Base-by-base conservation (phyloP, 2,888 invertebrate species). In the Rhagonycha lutea region DNA sequence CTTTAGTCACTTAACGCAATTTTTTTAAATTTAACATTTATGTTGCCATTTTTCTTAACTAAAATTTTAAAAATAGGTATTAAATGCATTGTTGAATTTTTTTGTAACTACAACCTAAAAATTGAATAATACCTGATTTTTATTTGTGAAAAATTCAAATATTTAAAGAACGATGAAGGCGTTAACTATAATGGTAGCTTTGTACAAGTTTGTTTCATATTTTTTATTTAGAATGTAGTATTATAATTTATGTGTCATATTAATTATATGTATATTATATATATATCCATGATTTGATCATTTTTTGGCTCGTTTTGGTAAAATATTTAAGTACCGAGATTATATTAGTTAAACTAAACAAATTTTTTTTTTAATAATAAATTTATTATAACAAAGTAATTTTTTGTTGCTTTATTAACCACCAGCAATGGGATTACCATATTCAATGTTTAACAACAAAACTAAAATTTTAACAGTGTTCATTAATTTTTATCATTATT, bases 211-310 rank as follows among this genome's bases (percentile, higher is more conserved):
- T 73, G 65, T 73, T 75, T 74, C 63, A 47, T 71, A 68, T 72
- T 63, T 72, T 62, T 73, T 76, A 73, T 32, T 70, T 78, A 76
- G 76, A 70, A 18, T 62, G 61, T 76, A 76, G 68, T 68, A 60
- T 73, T 73, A 70, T 76, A 77, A 72, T 72, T 77, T 74, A 71
- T 77, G 77, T 78, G 77, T 78, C 77, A 78, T 78, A 78, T 78
- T 78, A 78, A 75, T 63, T 76, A 28, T 76, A 76, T 76, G 70
- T 73, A 76, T 70, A 70, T 73, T 76, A 73, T 70, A 68, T 47
- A 47, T 47, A 70, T 65, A 65, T 24, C 26, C 74, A 70, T 68
- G 29, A 61, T 28, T 71, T 74, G 69, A 32, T 47, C 18, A 69
- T 69, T 18, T 47, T 47, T 69, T 65, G 63, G 26, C 63, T 65